These are phyloP conservation scores for Ammodytes marinus DNA, from an alignment of 2,113 vertebrate genomes.

Conservation along the genomic window DNA sequence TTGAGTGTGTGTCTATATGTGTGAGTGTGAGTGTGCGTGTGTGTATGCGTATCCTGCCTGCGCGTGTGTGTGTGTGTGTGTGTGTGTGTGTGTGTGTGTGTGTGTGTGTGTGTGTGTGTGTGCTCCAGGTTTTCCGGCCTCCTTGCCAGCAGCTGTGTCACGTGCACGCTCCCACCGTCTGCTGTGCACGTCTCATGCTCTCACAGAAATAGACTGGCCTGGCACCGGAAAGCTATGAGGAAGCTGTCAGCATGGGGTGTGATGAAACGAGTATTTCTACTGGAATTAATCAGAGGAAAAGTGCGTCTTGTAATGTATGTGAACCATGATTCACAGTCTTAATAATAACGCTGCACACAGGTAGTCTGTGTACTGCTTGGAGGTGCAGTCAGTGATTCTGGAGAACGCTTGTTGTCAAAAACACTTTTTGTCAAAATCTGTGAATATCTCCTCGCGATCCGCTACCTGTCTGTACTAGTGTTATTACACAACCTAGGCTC, in stretches of 20 bases:
- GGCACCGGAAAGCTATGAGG: slow-evolving; percentile 19
- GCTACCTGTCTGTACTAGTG: no score
- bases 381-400: background rate
- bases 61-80: slow-evolving; percentile 4
- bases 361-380: background rate
- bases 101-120: slow-evolving; percentile 6
- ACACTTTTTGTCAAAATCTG: background rate
- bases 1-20: background rate
- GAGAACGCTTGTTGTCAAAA: no score
- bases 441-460: no score
- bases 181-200: slow-evolving; percentile 28
- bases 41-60: background rate
- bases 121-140: slow-evolving; percentile 9
- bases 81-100: background rate
- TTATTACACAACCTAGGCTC: no score
- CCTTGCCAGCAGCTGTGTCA: slow-evolving; percentile 64
- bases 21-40: background rate
- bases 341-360: background rate
- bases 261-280: slow-evolving; percentile 15
- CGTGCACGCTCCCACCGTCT: slow-evolving; percentile 50
- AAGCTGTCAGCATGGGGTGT: slow-evolving; percentile 18
- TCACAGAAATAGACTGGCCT: slow-evolving; percentile 70
- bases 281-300: slow-evolving; percentile 25
- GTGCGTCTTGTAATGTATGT: background rate
- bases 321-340: background rate